Evolutionary conservation across 2,888 invertebrate species (phyloP), one percentile per base, ranked within the genome.

Genomic region (Apodemia mormo): DNA sequence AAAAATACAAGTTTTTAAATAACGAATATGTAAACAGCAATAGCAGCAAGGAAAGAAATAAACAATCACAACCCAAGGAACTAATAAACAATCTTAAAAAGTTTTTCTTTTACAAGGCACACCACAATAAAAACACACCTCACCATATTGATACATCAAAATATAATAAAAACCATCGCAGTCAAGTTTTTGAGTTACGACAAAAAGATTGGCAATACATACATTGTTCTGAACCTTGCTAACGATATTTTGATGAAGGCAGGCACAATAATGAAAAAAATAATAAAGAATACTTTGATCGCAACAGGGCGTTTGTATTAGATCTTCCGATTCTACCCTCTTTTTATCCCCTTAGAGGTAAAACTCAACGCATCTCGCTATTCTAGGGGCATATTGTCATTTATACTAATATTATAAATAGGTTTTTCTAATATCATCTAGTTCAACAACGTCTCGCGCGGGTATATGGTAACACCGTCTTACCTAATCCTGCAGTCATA

Each of bases 211-310:
- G 85, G 80, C 89, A 87, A 89, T 88, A 88, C 81, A 85, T 78
- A 81, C 83, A 86, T 83, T 85, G 85, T 84, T 79, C 76, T 76
- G 79, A 73, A 71, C 76, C 80, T 76, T 76, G 81, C 87, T 92
- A 92, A 92, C 90, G 92, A 92, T 86, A 83, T 88, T 90, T 90
- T 92, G 92, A 92, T 92, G 90, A 88, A 83, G 85, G 80, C 83
- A 83, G 85, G 79, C 83, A 76, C 84, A 81, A 84, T 88, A 87
- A 90, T 89, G 85, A 89, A 89, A 90, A 86, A 84, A 87, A 65
- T 68, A 45, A 65, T 68, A 86, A 82, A 84, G 40, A 80, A 77
- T 10, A 54, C 54, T 58, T 58, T 58, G 58, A 30, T 30, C 29
- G 58, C 10, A 12, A 58, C 10, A 58, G 58, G 30, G 58, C 29